phyloP scores from a whole-genome alignment of 2,797 vertebrate genomes.

The Enoplosus armatus region DNA sequence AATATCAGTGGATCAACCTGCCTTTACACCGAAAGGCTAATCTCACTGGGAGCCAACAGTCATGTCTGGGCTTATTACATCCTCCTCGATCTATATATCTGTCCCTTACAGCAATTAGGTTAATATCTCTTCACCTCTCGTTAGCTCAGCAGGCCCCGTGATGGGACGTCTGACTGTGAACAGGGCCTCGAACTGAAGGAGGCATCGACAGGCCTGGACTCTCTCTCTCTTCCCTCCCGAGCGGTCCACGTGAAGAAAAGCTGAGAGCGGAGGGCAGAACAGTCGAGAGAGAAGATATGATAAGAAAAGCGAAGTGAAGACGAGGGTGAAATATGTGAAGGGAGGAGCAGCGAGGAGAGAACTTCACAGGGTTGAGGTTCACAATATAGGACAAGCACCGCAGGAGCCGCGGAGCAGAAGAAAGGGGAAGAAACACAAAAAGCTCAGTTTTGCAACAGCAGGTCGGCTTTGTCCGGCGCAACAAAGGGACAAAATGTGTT shows the following conservation, averaged over 20 bases:
- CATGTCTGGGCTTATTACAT: conserved; percentile 68
- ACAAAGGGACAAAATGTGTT: conserved; percentile 73
- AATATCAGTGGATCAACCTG: conserved; percentile 38
- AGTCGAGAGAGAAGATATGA: conserved; percentile 4
- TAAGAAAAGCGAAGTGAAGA: conserved; percentile 38
- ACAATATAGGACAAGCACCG: conserved; percentile 57
- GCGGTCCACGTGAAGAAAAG: conserved; percentile 29
- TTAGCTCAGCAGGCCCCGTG: conserved; percentile 71
- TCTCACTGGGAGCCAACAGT: conserved; percentile 38
- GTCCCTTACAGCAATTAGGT: conserved; percentile 76
- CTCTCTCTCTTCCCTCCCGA: conserved; percentile 38
- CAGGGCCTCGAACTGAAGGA: conserved; percentile 35
- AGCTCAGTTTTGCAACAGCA: conserved; percentile 64
- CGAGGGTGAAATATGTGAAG: conserved; percentile 32
- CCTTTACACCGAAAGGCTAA: conserved; percentile 38
- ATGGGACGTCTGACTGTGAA: conserved; percentile 60
- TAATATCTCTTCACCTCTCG: conserved; percentile 77
- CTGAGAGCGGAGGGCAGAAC: conserved; percentile 6
- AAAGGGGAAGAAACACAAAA: conserved; percentile 54
- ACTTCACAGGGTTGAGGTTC: conserved; percentile 57
- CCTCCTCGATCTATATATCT: conserved; percentile 72
- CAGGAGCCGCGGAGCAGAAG: conserved; percentile 36
- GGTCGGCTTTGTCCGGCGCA: conserved; percentile 64
- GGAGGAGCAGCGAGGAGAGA: conserved; percentile 32
- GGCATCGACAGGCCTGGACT: conserved; percentile 39